Percentiles rank a stretch among this genome's conserved stretches.
Evolutionary conservation across 2,797 vertebrate species (phyloP).

Genomic region (Labroides dimidiatus): DNA sequence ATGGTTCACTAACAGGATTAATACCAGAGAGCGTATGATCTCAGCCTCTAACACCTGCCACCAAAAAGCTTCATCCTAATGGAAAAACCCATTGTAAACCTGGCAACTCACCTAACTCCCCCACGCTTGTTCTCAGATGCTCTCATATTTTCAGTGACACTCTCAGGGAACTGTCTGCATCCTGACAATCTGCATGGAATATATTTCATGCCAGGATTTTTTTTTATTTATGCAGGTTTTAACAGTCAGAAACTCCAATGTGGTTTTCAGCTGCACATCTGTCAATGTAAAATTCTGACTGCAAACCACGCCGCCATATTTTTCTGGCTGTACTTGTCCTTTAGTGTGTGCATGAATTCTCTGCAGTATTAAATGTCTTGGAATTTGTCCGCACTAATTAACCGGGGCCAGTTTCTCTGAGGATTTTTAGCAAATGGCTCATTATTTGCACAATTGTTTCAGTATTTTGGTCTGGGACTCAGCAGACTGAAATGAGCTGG

Average conservation of each 20-base stretch:
- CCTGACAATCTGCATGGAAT: conserved; percentile 26
- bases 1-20: conserved; percentile 63
- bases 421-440: conserved; percentile 56
- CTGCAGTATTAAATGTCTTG: conserved; percentile 20
- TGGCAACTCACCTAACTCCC: conserved; percentile 45
- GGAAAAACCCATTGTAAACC: conserved; percentile 41
- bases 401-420: conserved; percentile 40
- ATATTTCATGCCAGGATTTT: conserved; percentile 5
- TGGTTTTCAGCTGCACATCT: conserved; percentile 18
- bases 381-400: conserved; percentile 47
- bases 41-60: conserved; percentile 51
- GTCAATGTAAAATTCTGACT: conserved; percentile 10
- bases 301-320: background rate
- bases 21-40: conserved; percentile 56
- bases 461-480: conserved; percentile 41
- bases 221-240: conserved; percentile 15
- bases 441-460: conserved; percentile 54
- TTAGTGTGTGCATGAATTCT: conserved; percentile 10
- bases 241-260: conserved; percentile 1
- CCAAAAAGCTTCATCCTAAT: conserved; percentile 46
- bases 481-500: conserved; percentile 30
- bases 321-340: conserved; percentile 8
- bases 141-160: conserved; percentile 5
- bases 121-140: conserved; percentile 31
- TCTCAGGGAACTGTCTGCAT: conserved; percentile 9